Evolutionary conservation across 1,140 invertebrate genomes (phyloP).

Genomic region (Antheraea pernyi): DNA sequence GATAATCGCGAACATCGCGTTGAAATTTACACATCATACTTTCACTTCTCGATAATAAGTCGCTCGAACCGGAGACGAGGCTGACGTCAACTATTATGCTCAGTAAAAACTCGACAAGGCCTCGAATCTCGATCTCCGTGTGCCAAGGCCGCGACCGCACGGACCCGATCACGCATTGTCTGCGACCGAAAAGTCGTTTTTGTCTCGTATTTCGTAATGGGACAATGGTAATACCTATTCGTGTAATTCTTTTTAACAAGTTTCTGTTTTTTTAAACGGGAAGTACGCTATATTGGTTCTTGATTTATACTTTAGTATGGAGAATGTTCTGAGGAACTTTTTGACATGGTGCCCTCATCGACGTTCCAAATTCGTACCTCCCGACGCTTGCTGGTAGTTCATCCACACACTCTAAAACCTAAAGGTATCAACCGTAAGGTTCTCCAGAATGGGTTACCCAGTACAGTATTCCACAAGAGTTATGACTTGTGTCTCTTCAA

Average conservation of each 20-base stretch:
- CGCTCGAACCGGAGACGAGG: neutral
- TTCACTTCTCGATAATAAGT: conserved; percentile 22
- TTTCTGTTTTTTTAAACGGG: conserved; percentile 1
- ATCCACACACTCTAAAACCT: too few species aligned
- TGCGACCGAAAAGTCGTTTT: conserved; percentile 14
- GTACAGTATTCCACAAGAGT: too few species aligned
- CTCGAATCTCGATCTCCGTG: conserved; percentile 22
- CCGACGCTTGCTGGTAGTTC: too few species aligned
- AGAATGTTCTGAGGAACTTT: too few species aligned
- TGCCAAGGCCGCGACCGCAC: conserved; percentile 24
- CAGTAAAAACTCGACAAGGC: conserved; percentile 28
- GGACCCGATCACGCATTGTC: conserved; percentile 28
- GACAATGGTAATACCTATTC: conserved; percentile 14
- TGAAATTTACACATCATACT: conserved; percentile 20
- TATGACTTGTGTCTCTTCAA: too few species aligned
- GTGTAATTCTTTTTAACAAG: neutral
- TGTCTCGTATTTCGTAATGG: conserved; percentile 25
- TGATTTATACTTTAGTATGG: too few species aligned
- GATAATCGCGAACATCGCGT: neutral
- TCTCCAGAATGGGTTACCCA: too few species aligned
- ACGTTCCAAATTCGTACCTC: too few species aligned
- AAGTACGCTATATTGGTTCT: too few species aligned
- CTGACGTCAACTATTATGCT: conserved; percentile 22
- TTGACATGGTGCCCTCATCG: too few species aligned
- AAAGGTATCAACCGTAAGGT: too few species aligned